phyloP scores from a whole-genome alignment of 2,888 invertebrate species.

The Allygus modestus region DNA sequence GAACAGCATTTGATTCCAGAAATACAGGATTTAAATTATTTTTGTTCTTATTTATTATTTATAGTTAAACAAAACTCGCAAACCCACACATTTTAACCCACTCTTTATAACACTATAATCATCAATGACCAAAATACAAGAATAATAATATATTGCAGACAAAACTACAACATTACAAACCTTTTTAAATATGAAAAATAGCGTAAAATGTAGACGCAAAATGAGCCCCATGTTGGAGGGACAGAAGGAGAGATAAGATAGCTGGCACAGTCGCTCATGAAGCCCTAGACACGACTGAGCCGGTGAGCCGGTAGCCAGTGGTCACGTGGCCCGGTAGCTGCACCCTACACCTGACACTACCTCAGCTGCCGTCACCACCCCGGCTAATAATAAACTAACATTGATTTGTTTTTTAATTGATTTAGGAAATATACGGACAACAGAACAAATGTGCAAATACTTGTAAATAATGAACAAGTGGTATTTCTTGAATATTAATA shows the following conservation, averaged over 20 bases:
- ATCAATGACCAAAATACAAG: too few relatives aligned
- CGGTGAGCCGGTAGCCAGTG: not conserved
- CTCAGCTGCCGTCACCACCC: not conserved
- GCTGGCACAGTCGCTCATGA: conserved; percentile 29
- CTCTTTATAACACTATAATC: too few relatives aligned
- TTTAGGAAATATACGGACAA: not conserved
- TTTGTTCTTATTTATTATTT: too few relatives aligned
- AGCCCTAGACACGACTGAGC: conserved; percentile 51
- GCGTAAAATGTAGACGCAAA: conserved; percentile 52
- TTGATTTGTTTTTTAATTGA: conserved; percentile 16
- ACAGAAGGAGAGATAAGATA: not conserved
- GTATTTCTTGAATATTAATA: too few relatives aligned
- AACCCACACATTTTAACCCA: not conserved
- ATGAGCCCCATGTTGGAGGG: conserved; percentile 50
- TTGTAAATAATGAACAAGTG: too few relatives aligned
- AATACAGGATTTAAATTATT: too few relatives aligned
- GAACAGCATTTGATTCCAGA: too few relatives aligned
- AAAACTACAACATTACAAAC: not conserved
- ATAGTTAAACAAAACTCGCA: not conserved
- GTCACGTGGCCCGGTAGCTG: conserved; percentile 46
- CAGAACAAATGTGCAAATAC: not conserved
- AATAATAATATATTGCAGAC: too few relatives aligned
- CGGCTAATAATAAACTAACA: not conserved
- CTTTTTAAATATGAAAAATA: conserved; percentile 61
- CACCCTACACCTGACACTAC: not conserved